Percentiles rank a stretch among this genome's conserved stretches.
Conservation (phyloP, 92 coral and sea anemone genomes). For the Umimayanthus kanabou region DNA sequence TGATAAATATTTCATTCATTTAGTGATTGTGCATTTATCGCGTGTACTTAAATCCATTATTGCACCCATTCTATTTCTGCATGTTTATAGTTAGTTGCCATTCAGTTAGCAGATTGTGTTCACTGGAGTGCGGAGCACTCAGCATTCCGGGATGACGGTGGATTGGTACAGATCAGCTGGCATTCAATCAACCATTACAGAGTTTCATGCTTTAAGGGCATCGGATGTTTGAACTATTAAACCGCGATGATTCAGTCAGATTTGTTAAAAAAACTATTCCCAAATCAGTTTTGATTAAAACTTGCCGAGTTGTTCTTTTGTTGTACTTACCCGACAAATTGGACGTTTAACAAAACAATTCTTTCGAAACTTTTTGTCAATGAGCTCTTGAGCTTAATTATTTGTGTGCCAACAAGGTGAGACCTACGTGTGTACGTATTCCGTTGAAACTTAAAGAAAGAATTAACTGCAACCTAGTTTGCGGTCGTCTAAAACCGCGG, state of each 20-base stretch:
- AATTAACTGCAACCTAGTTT: neutral
- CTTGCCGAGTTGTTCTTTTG: neutral
- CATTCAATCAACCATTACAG: neutral
- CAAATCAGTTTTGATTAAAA: neutral
- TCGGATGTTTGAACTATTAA: neutral
- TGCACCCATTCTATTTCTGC: too few relatives aligned
- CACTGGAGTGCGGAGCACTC: neutral
- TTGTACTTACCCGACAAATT: too few relatives aligned
- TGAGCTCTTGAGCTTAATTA: neutral
- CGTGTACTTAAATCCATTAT: too few relatives aligned
- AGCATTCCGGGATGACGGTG: slow-evolving; percentile 1
- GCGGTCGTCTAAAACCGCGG: neutral
- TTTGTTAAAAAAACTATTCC: too few relatives aligned
- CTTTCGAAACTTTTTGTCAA: neutral
- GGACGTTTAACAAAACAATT: neutral
- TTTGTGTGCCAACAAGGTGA: neutral
- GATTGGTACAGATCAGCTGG: neutral
- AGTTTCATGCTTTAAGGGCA: too few relatives aligned
- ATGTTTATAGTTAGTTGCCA: neutral
- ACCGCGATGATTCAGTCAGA: too few relatives aligned
- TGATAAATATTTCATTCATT: neutral
- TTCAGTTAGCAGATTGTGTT: neutral
- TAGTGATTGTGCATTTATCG: neutral
- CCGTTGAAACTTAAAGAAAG: neutral
- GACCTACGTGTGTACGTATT: neutral